Evolutionary conservation across 2,888 invertebrate species (phyloP), one percentile per base, ranked within the genome.

Genomic region (Torymus auratus): DNA sequence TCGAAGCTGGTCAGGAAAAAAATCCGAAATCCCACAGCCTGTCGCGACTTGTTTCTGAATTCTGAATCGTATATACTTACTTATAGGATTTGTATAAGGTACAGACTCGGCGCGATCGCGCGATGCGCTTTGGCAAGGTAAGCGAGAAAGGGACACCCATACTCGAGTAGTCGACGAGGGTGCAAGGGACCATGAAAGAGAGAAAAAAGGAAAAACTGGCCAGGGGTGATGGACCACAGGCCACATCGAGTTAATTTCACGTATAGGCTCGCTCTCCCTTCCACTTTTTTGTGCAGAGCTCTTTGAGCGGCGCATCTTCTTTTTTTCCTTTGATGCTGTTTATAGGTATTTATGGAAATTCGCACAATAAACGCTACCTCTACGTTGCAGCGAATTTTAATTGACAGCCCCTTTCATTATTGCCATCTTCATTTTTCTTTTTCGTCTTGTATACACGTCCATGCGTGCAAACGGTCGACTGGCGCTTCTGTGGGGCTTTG

Each of bases 81-180:
- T n/a, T n/a, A n/a, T n/a, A n/a, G n/a, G n/a, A n/a, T n/a, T n/a
- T n/a, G n/a, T n/a, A n/a, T n/a, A n/a, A n/a, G n/a, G n/a, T n/a
- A 20, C 20, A 20, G 20, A 20, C 20, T 20, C 20, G 20, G 20
- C 2, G 20, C 20, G 2, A 20, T 20, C 20, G 20, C 20, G 52
- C 72, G 78, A 72, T 72, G 67, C 72, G 78, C 68, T 78, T 73
- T 15, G 60, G 28, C 65, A 55, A 62, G 61, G 23, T n/a, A n/a
- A 68, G n/a, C 53, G 15, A 20, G 14, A 65, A 53, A 23, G 41
- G 20, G 56, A 67, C 41, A 62, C 28, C 1, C 1, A 28, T 28
- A 71, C 64, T 55, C n/a, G 58, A 70, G 55, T 55, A 28, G 28
- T 58, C 55, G 4, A 53, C 11, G 15, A 13, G 41, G 64, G 64